Conservation (phyloP, 2,113 vertebrate genomes). For the Leptobrachium leishanense region DNA sequence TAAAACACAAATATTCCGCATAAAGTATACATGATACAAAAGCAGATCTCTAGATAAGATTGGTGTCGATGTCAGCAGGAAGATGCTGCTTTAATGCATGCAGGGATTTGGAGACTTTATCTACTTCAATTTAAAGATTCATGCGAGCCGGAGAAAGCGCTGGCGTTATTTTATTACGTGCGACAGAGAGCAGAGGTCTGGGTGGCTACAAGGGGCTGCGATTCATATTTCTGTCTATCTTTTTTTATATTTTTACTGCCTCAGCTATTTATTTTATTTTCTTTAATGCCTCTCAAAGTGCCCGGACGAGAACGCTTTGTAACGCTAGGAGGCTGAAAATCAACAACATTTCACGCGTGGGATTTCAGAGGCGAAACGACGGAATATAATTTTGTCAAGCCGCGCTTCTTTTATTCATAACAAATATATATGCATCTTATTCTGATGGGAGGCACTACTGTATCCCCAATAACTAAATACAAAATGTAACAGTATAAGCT, state of each 20-base stretch:
- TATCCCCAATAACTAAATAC: no score
- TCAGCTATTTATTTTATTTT: constrained; percentile 36
- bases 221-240: constrained; percentile 40
- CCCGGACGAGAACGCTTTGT: background rate
- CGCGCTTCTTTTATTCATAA: no score
- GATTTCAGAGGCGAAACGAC: no score
- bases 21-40: background rate
- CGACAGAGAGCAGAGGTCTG: constrained; percentile 65
- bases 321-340: background rate
- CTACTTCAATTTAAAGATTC: constrained; percentile 65
- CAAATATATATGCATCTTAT: no score
- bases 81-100: constrained; percentile 39
- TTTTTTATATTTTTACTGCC: constrained; percentile 20
- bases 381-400: no score
- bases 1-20: background rate
- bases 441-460: no score
- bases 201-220: constrained; percentile 67
- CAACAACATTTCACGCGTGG: no score
- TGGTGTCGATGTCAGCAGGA: constrained; percentile 15
- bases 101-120: constrained; percentile 42
- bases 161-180: constrained; percentile 68
- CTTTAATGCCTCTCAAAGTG: constrained; percentile 15
- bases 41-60: background rate
- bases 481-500: no score
- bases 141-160: constrained; percentile 67